Evolutionary conservation across 2,888 invertebrate genomes (phyloP), one percentile per base, ranked within the genome.

Genomic region (Oasisia sp.): DNA sequence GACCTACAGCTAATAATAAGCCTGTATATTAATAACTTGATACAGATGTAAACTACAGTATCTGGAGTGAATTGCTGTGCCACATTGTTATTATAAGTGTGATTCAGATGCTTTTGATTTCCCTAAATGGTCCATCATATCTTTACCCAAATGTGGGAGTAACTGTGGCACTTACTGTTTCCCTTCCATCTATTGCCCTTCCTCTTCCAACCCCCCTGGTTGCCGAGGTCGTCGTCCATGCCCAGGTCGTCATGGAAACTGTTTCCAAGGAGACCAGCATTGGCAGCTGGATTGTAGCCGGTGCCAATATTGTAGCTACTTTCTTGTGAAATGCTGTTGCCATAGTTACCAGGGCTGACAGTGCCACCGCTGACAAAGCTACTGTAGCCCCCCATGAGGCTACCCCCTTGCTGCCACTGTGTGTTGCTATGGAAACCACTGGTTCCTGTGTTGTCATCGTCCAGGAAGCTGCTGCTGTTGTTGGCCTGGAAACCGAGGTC

Each of bases 371-470:
- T 74, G 27, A 74, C 74, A 27, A 74, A 74, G 74, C 5, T 74
- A 74, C 74, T 19, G 27, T 74, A 74, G 14, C 74, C 74, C 3
- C 74, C 74, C 7, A 7, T 27, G 5, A 5, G 27, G 7, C 19
- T 7, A 19, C 74, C 27, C 5, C 19, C 27, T 27, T 74, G 74
- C 74, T 74, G 74, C 74, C 74, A 74, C 74, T 74, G 74, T 19
- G 74, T 74, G 74, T 74, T 74, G 74, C 74, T 74, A 74, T 74
- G 27, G 74, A 74, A 74, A 74, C 74, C 74, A 74, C 74, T 19
- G n/a, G 74, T 19, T 14, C 74, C 74, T 7, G n/a, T 19, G 74
- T 74, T 74, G 74, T 74, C 74, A 2, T 74, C 74, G 27, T 74
- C 74, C 74, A 74, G 74, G 74, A 74, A 74, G 27, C 27, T n/a